Evolutionary conservation across 2,888 invertebrate species (phyloP).

Genomic region (Thymelicus lineola): DNA sequence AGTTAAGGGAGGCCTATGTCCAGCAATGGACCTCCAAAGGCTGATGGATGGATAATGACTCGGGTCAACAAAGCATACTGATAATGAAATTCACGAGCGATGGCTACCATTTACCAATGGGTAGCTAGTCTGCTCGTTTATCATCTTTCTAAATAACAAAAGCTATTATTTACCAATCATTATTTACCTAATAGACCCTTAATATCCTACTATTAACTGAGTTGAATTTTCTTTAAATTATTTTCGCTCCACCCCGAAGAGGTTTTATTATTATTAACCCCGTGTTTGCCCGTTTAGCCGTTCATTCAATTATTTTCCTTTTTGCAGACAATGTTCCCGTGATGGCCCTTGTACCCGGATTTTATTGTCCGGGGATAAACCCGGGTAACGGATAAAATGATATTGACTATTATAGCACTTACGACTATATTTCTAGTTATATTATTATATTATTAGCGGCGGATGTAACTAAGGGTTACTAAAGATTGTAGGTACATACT

Average conservation of each 20-base stretch:
- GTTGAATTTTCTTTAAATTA: constrained; percentile 31
- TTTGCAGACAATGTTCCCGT: constrained; percentile 45
- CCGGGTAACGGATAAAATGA: constrained; percentile 43
- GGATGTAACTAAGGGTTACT: constrained; percentile 47
- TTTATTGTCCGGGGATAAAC: constrained; percentile 48
- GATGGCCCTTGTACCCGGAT: constrained; percentile 45
- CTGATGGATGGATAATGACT: no score
- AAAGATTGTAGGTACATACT: no score
- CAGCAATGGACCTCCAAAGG: no score
- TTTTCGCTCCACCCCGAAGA: constrained; percentile 20
- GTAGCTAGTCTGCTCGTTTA: no score
- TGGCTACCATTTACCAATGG: no score
- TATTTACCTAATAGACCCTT: not conserved
- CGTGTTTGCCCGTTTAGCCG: constrained; percentile 41
- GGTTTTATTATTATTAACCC: constrained; percentile 39
- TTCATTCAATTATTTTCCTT: constrained; percentile 50
- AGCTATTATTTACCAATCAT: not conserved
- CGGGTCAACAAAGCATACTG: no score
- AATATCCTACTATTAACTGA: not conserved
- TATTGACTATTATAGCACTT: constrained; percentile 46
- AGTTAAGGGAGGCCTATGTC: no score
- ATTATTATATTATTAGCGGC: constrained; percentile 55
- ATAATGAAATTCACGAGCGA: no score
- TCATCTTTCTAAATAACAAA: no score
- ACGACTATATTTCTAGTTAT: constrained; percentile 29